A percentile compares a stretch with the other conserved stretches of the same genome.
Conservation (phyloP, 1,140 invertebrate genomes). For the Pogonognathellus flavescens region DNA sequence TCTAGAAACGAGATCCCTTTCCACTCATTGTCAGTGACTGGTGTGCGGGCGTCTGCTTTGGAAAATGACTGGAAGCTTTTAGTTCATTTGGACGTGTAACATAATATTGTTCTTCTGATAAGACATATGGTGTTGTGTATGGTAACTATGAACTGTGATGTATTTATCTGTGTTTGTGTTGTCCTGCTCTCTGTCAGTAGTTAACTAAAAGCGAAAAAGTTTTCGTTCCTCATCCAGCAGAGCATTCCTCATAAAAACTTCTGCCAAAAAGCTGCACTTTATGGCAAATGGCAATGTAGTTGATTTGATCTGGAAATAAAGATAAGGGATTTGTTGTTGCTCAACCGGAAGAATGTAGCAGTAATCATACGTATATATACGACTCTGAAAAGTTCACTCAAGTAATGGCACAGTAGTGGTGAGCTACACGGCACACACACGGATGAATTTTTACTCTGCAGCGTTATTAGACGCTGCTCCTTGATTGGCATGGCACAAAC, state of each 20-base stretch:
- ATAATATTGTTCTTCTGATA: constrained; percentile 25
- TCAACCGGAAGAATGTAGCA: background rate
- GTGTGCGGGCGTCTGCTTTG: background rate
- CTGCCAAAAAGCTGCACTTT: constrained; percentile 39
- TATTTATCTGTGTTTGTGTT: constrained; percentile 7
- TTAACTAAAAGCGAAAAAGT: constrained; percentile 31
- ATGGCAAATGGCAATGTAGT: constrained; percentile 46
- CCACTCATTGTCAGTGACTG: too few species aligned
- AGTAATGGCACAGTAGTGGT: background rate
- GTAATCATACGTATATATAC: background rate
- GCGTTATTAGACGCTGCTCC: background rate
- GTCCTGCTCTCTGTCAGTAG: background rate
- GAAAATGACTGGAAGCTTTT: constrained; percentile 33
- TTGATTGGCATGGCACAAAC: constrained; percentile 27
- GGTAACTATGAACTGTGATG: background rate
- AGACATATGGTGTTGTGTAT: background rate
- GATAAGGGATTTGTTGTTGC: background rate
- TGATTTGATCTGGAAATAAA: constrained; percentile 37
- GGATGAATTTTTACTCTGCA: background rate
- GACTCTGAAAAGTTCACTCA: background rate
- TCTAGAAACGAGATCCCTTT: too few species aligned
- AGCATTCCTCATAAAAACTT: constrained; percentile 31
- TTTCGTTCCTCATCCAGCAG: constrained; percentile 18
- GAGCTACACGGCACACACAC: background rate
- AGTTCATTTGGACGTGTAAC: constrained; percentile 11